Evolutionary conservation across 2,113 vertebrate species (phyloP), one percentile per base, ranked within the genome.

Genomic region (Pogona vitticeps): DNA sequence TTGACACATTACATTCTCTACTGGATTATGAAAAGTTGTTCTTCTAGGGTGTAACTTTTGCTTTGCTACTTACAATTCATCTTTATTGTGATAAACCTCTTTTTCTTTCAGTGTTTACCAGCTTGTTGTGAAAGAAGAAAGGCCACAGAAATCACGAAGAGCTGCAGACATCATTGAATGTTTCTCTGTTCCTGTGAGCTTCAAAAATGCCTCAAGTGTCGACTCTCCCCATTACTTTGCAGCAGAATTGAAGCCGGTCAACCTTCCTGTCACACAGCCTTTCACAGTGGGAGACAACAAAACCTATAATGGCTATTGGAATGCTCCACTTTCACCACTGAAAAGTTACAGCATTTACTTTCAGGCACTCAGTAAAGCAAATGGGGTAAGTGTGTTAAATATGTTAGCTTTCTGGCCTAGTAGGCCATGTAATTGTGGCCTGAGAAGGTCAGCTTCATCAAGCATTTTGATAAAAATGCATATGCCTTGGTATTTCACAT

Each of bases 311-410:
- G 98, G 98, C 82, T 99, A 98, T 96, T 99, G 98, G 98, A 99
- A 99, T 1, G 98, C 98, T 21, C 98, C 98, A 0, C 97, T 99
- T 31, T 98, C 98, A 6, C 98, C 98, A 0, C 92, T 98, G 92
- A 99, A 99, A 94, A 99, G 98, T 96, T 99, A 99, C 96, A 98
- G 98, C 96, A 98, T 99, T 93, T 99, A 98, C 94, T 99, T 98
- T 94, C 98, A 99, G 96, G 98, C 98, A 87, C 96, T 98, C 86
- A 99, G 98, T 96, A 97, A 97, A 96, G 98, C 98, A 89, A 98
- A 98, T 33, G 98, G 98, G 96, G 98, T 99, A 96, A 98, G 98
- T 97, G 88, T 77, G 73, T 79, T 58, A 46, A 20, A 63, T 68
- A 28, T 67, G 65, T 5, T 21, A 67, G 65, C 28, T 13, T 68